These are phyloP conservation scores for Euzophera pinguis DNA, from an alignment of 2,888 invertebrate species.

Conservation along the genomic window DNA sequence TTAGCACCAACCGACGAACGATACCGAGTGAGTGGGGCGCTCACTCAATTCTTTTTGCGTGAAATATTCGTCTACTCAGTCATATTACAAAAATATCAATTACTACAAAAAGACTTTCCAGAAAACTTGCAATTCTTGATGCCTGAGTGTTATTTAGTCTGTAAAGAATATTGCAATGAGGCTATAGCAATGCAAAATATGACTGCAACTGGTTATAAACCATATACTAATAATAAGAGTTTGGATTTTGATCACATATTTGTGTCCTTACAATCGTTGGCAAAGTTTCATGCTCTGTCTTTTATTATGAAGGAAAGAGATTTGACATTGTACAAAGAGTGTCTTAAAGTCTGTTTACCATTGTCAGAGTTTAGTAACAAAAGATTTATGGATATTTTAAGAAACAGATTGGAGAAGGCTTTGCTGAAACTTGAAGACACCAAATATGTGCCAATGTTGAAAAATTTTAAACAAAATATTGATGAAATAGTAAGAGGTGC, in stretches of 20 bases:
- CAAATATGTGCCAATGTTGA: constrained; percentile 39
- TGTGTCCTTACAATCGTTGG: constrained; percentile 48
- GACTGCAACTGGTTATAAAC: constrained; percentile 45
- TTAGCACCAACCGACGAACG: constrained; percentile 62
- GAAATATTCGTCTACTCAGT: constrained; percentile 60
- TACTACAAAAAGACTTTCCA: constrained; percentile 34
- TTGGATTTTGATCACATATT: constrained; percentile 53
- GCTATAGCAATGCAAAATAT: constrained; percentile 59
- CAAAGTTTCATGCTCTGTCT: constrained; percentile 60
- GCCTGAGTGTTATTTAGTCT: constrained; percentile 52
- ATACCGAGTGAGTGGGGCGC: constrained; percentile 61
- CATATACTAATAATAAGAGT: constrained; percentile 41
- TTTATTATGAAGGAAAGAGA: constrained; percentile 46
- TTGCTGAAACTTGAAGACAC: constrained; percentile 43
- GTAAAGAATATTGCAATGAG: constrained; percentile 54
- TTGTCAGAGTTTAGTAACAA: constrained; percentile 44
- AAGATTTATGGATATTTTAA: constrained; percentile 54
- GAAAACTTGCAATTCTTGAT: constrained; percentile 30
- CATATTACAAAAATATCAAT: constrained; percentile 41
- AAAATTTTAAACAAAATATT: constrained; percentile 42
- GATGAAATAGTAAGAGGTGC: constrained; percentile 36
- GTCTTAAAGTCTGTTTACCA: constrained; percentile 46
- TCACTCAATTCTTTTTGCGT: constrained; percentile 54
- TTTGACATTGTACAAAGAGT: constrained; percentile 35
- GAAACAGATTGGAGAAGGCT: constrained; percentile 57